Evolutionary conservation across 2,797 vertebrate genomes (phyloP).

Genomic region (Spinibarbus caldwelli): DNA sequence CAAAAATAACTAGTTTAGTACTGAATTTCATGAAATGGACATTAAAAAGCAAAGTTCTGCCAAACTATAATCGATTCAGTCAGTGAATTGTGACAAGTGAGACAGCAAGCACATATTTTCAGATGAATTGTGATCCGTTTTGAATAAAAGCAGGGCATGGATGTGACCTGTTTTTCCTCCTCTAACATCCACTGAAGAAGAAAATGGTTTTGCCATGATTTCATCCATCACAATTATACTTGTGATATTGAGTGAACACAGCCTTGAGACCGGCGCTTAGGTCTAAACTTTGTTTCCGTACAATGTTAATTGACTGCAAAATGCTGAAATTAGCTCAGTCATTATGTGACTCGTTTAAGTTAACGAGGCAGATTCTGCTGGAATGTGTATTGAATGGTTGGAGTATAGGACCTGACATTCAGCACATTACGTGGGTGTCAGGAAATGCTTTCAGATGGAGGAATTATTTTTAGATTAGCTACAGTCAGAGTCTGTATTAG

Average conservation of each 20-base stretch:
- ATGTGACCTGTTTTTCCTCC: conserved; percentile 18
- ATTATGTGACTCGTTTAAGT: conserved; percentile 26
- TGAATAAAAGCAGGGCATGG: not conserved
- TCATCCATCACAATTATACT: conserved; percentile 35
- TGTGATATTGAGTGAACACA: conserved; percentile 11
- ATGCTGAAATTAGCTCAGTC: conserved; percentile 23
- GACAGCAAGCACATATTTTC: not conserved
- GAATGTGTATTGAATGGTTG: conserved; percentile 38
- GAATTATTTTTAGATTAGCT: conserved; percentile 37
- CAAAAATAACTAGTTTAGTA: not conserved
- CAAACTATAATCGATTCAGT: not conserved
- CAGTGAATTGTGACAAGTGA: not conserved
- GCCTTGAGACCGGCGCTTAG: conserved; percentile 12
- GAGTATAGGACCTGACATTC: conserved; percentile 34
- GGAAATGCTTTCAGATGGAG: conserved; percentile 30
- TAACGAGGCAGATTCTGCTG: conserved; percentile 27
- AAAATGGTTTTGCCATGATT: conserved; percentile 35
- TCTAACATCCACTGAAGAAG: conserved; percentile 20
- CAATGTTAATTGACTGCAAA: conserved; percentile 39
- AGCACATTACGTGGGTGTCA: conserved; percentile 25
- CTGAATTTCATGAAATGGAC: not conserved
- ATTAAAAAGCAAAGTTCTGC: not conserved
- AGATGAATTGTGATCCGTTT: conserved; percentile 1
- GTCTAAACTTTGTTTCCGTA: conserved; percentile 13
- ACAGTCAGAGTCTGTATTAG: not conserved